A percentile compares a stretch with the other conserved stretches of the same genome.
phyloP scores from a whole-genome alignment of 2,113 vertebrate genomes.

The Leptocoma aspasia region DNA sequence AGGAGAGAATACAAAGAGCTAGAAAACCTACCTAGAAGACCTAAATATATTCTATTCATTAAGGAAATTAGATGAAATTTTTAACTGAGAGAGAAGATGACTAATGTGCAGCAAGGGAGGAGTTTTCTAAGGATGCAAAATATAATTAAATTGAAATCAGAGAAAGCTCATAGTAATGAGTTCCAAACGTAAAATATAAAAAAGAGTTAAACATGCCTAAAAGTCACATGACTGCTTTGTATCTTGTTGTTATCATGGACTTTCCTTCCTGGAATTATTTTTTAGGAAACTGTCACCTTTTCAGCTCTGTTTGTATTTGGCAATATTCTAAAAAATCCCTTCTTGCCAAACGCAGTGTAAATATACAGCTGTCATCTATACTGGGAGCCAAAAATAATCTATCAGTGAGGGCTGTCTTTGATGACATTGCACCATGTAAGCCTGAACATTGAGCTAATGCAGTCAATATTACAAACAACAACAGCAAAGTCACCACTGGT shows the following conservation, averaged over 20 bases:
- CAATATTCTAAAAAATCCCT: not conserved
- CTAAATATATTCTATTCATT: not conserved
- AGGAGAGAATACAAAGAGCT: not conserved
- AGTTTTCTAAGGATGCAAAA: not conserved
- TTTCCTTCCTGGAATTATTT: slow-evolving; percentile 65
- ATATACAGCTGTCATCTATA: slow-evolving; percentile 21
- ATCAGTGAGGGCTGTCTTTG: not conserved
- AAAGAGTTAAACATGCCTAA: slow-evolving; percentile 14
- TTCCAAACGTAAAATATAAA: not conserved
- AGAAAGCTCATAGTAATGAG: not conserved
- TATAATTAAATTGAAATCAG: not conserved
- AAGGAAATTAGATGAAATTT: not conserved
- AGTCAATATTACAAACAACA: not conserved
- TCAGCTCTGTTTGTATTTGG: slow-evolving; percentile 42
- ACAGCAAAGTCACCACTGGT: not conserved
- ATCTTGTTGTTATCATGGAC: slow-evolving; percentile 13
- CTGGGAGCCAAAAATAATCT: not conserved
- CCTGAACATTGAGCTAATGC: not conserved
- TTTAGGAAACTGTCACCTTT: slow-evolving; percentile 45
- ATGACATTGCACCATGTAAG: not conserved
- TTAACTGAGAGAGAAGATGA: not conserved
- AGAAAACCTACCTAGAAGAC: not conserved
- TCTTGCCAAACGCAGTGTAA: slow-evolving; percentile 4
- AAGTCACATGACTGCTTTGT: not conserved
- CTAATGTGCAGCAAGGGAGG: not conserved